A percentile compares a stretch with the other conserved stretches of the same genome.
phyloP scores from a whole-genome alignment of 2,797 vertebrate species.

The Clarias pachynema region DNA sequence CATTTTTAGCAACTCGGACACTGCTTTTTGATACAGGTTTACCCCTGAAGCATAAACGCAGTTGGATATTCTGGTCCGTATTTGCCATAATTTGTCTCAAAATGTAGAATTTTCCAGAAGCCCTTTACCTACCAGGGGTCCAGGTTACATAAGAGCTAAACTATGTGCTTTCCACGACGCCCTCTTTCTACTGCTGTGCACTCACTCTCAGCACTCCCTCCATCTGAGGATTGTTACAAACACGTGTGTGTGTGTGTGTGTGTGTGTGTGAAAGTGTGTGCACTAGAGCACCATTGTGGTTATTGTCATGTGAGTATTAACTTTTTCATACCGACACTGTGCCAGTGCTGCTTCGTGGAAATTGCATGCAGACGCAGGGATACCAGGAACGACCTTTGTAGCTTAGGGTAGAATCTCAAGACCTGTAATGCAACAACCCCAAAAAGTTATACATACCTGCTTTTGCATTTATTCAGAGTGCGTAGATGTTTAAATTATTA shows the following conservation, averaged over 20 bases:
- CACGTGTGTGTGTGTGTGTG: conserved; percentile 31
- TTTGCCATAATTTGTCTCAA: conserved; percentile 13
- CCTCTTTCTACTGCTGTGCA: conserved; percentile 20
- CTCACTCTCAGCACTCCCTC: conserved; percentile 16
- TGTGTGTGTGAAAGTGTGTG: not conserved
- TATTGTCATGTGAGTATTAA: conserved; percentile 21
- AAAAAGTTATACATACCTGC: not conserved
- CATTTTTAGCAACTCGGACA: not conserved
- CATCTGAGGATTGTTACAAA: conserved; percentile 54
- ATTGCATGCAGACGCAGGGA: conserved; percentile 1
- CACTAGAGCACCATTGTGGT: conserved; percentile 8
- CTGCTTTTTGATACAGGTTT: not conserved
- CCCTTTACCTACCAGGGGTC: conserved; percentile 24
- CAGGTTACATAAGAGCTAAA: conserved; percentile 36
- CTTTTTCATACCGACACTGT: not conserved
- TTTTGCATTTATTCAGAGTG: not conserved
- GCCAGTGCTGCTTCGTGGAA: conserved; percentile 4
- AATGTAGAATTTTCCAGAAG: conserved; percentile 24
- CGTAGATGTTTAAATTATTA: not conserved
- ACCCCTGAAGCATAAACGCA: not conserved
- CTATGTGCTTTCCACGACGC: conserved; percentile 48
- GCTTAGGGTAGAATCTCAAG: not conserved
- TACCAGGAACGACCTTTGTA: not conserved
- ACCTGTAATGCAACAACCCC: not conserved
- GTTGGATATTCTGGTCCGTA: not conserved